These are phyloP conservation scores for Champsocephalus esox DNA, from an alignment of 2,797 vertebrate species.

Conservation along the genomic window DNA sequence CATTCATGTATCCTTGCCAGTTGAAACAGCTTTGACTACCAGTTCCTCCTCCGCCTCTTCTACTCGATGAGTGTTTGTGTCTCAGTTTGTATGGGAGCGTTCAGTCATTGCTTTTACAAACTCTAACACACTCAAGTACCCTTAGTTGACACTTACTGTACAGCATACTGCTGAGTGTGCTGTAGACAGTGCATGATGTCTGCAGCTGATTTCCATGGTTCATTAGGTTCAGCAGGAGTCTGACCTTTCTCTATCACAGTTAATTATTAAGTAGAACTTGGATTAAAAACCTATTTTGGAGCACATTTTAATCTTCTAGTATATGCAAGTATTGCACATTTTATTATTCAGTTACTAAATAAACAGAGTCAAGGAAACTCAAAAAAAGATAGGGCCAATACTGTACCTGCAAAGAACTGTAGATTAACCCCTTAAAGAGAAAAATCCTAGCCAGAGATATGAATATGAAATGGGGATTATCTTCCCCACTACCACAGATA, in stretches of 20 bases:
- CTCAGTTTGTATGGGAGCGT: constrained; percentile 9
- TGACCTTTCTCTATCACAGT: constrained; percentile 27
- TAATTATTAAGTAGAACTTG: constrained; percentile 27
- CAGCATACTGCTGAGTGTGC: neutral
- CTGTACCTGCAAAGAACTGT: constrained; percentile 15
- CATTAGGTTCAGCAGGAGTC: constrained; percentile 25
- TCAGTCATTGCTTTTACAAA: constrained; percentile 5
- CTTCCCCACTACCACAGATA: constrained; percentile 29
- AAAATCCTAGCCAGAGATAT: constrained; percentile 38
- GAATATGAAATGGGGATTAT: constrained; percentile 46
- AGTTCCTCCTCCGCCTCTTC: constrained; percentile 27
- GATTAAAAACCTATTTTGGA: neutral
- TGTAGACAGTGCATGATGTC: neutral
- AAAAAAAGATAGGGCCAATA: neutral
- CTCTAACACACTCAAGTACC: constrained; percentile 1
- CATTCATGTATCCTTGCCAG: constrained; percentile 52
- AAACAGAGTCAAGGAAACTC: constrained; percentile 1
- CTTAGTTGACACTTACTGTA: neutral
- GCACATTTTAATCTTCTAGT: neutral
- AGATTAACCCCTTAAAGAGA: constrained; percentile 31
- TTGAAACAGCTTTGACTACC: constrained; percentile 47
- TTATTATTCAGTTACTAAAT: constrained; percentile 20
- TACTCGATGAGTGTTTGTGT: constrained; percentile 19
- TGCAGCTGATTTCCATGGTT: constrained; percentile 22
- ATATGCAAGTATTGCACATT: neutral